A percentile compares a stretch with the other conserved stretches of the same genome.
Conservation (phyloP, 2,888 invertebrate genomes). For the Dyspetes luteomarginatus region DNA sequence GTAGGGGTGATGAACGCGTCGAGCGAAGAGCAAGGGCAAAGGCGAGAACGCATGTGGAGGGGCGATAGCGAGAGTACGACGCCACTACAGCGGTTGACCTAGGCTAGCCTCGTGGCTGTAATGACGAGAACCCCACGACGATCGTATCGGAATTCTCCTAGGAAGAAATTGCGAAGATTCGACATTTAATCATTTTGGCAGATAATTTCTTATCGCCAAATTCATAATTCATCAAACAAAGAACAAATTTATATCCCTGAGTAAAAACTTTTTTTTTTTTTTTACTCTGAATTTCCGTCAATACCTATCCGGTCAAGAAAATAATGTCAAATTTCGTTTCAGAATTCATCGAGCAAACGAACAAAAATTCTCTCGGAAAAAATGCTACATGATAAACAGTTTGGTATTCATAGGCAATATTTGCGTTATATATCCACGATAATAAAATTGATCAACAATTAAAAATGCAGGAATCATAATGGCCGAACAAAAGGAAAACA, state of each 20-base stretch:
- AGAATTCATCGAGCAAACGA: no score
- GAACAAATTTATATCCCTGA: neutral
- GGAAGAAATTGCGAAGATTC: neutral
- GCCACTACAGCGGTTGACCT: conserved; percentile 62
- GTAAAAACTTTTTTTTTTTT: no score
- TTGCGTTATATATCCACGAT: no score
- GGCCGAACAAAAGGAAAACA: no score
- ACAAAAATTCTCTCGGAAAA: no score
- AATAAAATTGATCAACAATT: no score
- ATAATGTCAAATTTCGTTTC: neutral
- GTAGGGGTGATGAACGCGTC: neutral
- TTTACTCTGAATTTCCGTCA: neutral
- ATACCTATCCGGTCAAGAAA: neutral
- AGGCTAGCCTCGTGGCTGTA: conserved; percentile 58
- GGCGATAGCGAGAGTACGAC: neutral
- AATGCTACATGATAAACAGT: no score
- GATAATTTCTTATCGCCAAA: neutral
- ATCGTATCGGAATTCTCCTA: neutral
- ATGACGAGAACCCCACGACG: conserved; percentile 14
- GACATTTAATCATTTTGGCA: neutral
- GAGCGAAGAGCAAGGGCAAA: neutral
- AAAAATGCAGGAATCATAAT: no score
- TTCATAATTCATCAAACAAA: neutral
- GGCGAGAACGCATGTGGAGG: neutral
- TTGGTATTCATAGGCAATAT: no score